Evolutionary conservation across 1,140 invertebrate species (phyloP).

Genomic region (Phocides pigmalion): DNA sequence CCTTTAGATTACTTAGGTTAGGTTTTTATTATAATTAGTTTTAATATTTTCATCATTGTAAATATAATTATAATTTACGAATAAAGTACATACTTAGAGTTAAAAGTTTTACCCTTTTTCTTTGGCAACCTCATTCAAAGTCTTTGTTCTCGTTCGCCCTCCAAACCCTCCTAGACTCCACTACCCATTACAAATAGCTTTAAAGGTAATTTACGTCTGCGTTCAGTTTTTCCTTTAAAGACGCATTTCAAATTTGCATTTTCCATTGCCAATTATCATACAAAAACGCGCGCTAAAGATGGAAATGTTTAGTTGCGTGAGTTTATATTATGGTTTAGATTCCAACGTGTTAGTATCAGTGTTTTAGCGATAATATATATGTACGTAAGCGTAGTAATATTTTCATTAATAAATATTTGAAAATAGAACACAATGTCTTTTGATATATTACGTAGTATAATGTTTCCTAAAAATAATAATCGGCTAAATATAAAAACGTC

Average conservation of each 20-base stretch:
- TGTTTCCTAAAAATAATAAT: no score
- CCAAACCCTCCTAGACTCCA: background rate
- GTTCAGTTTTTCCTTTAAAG: background rate
- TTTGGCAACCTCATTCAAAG: background rate
- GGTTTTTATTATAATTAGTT: no score
- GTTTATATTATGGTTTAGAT: background rate
- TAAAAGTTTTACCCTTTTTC: background rate
- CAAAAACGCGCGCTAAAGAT: background rate
- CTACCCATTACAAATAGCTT: background rate
- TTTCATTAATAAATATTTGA: no score
- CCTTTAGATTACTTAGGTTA: no score
- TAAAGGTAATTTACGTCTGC: background rate
- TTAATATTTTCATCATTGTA: no score
- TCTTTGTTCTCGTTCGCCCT: background rate
- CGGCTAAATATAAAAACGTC: no score
- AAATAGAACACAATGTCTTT: no score
- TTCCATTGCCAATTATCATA: background rate
- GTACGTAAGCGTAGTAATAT: no score
- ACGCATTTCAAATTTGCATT: constrained; percentile 2
- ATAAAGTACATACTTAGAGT: background rate
- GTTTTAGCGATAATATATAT: background rate
- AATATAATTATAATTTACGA: no score
- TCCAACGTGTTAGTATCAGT: background rate
- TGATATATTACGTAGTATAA: no score
- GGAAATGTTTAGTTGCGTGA: background rate